These are phyloP conservation scores for Penaeus monodon DNA, from an alignment of 2,888 invertebrate species.

Conservation along the genomic window DNA sequence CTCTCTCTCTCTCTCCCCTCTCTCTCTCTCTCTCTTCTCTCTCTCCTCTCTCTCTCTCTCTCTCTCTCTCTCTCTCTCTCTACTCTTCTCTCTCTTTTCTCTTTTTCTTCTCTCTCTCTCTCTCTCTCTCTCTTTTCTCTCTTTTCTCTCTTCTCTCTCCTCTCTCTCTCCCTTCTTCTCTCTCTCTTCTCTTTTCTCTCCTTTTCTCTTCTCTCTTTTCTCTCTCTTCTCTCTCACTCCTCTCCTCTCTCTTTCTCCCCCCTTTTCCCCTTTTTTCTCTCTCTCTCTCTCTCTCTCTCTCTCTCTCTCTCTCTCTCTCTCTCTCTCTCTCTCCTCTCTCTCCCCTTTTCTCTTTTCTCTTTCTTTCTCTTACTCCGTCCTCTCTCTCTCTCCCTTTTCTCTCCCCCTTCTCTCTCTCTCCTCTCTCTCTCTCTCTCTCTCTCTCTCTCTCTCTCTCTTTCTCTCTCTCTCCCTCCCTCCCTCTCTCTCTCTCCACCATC, in stretches of 20 bases:
- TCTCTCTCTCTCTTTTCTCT: neutral
- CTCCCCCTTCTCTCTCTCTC: neutral
- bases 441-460: no score
- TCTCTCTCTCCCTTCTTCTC: neutral
- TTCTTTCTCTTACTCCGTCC: neutral
- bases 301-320: neutral
- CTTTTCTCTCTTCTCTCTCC: no score
- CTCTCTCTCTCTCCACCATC: no score
- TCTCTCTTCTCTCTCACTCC: no score
- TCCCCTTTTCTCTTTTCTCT: neutral
- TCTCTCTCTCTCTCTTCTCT: neutral
- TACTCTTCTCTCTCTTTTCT: neutral
- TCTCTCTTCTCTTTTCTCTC: neutral
- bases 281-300: neutral
- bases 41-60: neutral
- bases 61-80: constrained; percentile 6
- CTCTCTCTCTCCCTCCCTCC: no score
- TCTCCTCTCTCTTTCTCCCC: neutral
- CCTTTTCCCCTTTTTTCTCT: neutral
- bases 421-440: neutral
- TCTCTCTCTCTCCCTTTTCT: neutral
- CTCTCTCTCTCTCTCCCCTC: no score
- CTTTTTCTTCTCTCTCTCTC: neutral
- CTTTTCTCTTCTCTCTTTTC: neutral
- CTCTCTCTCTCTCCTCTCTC: neutral